Evolutionary conservation across 1,140 invertebrate species (phyloP), one percentile per base, ranked within the genome.

Genomic region (Drosophila guanche): DNA sequence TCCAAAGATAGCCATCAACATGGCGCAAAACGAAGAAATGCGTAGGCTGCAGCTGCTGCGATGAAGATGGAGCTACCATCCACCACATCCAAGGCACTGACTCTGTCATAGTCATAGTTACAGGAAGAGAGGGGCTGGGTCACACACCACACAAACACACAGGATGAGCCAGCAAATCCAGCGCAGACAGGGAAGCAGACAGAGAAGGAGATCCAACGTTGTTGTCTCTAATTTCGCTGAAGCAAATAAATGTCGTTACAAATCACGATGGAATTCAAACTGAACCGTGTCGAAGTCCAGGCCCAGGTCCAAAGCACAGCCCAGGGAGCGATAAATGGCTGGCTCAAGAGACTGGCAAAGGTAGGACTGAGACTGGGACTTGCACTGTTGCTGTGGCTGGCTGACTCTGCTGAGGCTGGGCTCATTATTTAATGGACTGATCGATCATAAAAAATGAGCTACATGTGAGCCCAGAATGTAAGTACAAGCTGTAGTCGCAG

Each of bases 401-500:
- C 47, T 55, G 59, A 27, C 25, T 27, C 1, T 6, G 5, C 27
- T 6, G 27, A 33, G 79, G 51, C 55, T 83, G 59, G 33, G 65
- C 70, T 89, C 83, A 88, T 88, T 88, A 88, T 88, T 88, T 88
- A 88, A 88, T 88, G 83, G 83, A 88, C 83, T 88, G 83, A 88
- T 88, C 83, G 83, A 88, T 88, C 83, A 88, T 88, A 88, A 88
- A 88, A 88, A 88, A 88, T 88, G 84, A 89, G 74, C 70, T 89
- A 89, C 83, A 89, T 78, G 83, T 67, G 83, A 85, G 74, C 51
- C 37, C 43, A 67, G 74, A 74, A 70, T 81, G 78, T 81, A 81
- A 77, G 57, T 81, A 88, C 81, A 86, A 75, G 50, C 60, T 80
- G 79, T 70, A 67, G 71, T 73, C 62, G 60, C 54, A 25, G 54